These are phyloP conservation scores for Taphrorychus bicolor DNA, from an alignment of 2,888 invertebrate species.

Conservation along the genomic window DNA sequence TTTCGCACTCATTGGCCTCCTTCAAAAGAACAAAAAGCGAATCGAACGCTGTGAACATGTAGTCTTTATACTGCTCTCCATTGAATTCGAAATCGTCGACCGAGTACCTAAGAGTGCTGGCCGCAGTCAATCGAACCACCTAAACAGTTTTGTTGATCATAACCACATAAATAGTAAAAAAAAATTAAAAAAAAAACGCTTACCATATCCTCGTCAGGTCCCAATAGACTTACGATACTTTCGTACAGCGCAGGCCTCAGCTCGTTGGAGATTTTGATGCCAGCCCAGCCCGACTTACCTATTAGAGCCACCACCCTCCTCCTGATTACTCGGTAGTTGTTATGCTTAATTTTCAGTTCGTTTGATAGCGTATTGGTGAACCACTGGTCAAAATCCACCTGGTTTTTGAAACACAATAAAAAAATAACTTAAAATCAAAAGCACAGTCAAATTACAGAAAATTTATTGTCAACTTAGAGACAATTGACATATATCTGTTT, in stretches of 20 bases:
- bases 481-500: too few relatives aligned
- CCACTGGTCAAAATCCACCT: conserved; percentile 94
- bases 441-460: too few relatives aligned
- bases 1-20: conserved; percentile 90
- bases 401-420: not conserved
- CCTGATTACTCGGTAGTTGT: conserved; percentile 84
- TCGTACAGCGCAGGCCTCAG: conserved; percentile 84
- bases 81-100: conserved; percentile 94
- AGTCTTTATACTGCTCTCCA: conserved; percentile 84
- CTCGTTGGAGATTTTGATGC: conserved; percentile 82
- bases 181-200: too few relatives aligned
- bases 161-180: too few relatives aligned
- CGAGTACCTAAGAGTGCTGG: conserved; percentile 81
- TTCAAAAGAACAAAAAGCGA: conserved; percentile 84
- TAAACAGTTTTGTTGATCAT: conserved; percentile 17
- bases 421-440: conserved; percentile 41
- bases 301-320: conserved; percentile 86
- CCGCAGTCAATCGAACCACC: conserved; percentile 81
- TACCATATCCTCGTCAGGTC: conserved; percentile 82
- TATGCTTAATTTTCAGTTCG: conserved; percentile 82
- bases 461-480: too few relatives aligned
- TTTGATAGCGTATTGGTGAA: conserved; percentile 80
- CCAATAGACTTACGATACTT: conserved; percentile 72
- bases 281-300: conserved; percentile 71
- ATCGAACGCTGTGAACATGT: conserved; percentile 78